Conservation (phyloP, 2,113 vertebrate species). For the Gallinago undulata region DNA sequence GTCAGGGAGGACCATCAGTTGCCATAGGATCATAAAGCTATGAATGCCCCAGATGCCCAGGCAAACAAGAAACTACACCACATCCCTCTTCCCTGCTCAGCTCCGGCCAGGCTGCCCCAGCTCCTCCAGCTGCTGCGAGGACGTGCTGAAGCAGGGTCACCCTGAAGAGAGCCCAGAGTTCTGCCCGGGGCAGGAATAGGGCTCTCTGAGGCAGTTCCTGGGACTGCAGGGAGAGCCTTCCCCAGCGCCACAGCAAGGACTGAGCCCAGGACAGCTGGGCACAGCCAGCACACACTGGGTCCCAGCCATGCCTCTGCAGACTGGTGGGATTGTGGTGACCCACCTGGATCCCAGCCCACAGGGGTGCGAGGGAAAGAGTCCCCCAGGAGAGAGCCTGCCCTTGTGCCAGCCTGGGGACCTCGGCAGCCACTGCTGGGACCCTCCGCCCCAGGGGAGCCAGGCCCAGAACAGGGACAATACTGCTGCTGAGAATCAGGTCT, state of each 20-base stretch:
- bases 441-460: background rate
- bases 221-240: background rate
- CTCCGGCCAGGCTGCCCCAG: background rate
- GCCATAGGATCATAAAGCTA: background rate
- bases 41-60: accelerated
- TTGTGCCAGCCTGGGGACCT: background rate
- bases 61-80: background rate
- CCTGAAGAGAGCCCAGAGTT: background rate
- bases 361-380: background rate
- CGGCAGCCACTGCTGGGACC: background rate
- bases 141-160: accelerated
- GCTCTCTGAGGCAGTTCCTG: too few species aligned
- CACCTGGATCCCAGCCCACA: background rate
- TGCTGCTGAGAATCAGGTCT: background rate
- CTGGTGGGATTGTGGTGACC: accelerated
- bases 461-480: accelerated
- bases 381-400: background rate
- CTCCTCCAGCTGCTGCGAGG: background rate
- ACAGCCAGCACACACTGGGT: background rate
- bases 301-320: background rate
- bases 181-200: accelerated
- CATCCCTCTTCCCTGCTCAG: background rate
- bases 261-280: accelerated
- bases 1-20: background rate
- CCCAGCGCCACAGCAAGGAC: background rate